Percentiles rank a stretch among this genome's conserved stretches.
phyloP scores from a whole-genome alignment of 1,140 invertebrate species.

The Drosophila eugracilis region DNA sequence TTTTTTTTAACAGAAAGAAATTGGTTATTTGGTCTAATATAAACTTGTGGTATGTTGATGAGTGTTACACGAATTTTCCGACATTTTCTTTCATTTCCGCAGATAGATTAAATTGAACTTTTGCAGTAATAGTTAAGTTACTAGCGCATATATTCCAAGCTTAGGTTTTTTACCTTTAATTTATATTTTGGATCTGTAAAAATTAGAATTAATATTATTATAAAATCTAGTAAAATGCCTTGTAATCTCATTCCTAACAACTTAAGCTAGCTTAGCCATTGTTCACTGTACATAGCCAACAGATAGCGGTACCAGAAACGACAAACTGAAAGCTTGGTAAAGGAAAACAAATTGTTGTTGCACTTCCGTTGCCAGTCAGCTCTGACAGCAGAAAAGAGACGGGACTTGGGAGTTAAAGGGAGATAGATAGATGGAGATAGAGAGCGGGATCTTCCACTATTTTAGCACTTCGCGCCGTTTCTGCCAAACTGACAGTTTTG shows the following conservation, averaged over 20 bases:
- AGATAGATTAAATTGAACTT: conserved; percentile 20
- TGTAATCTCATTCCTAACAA: too few species aligned
- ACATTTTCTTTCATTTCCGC: conserved; percentile 56
- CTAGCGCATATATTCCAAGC: too few species aligned
- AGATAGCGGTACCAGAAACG: conserved; percentile 32
- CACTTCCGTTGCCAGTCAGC: conserved; percentile 57
- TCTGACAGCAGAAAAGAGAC: conserved; percentile 46
- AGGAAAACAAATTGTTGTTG: conserved; percentile 65
- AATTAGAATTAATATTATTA: too few species aligned
- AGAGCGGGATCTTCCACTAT: conserved; percentile 53
- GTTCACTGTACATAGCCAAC: conserved; percentile 26
- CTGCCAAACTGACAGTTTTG: conserved; percentile 68
- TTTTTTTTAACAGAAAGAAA: conserved; percentile 18
- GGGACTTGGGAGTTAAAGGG: conserved; percentile 7
- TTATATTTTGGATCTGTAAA: too few species aligned
- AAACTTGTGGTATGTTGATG: conserved; percentile 17
- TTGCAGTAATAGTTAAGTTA: conserved; percentile 1
- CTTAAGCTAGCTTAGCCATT: neutral
- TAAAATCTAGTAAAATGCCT: too few species aligned
- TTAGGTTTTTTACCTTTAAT: too few species aligned
- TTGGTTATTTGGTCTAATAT: neutral
- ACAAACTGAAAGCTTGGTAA: conserved; percentile 41
- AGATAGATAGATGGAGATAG: conserved; percentile 31
- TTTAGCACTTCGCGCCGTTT: conserved; percentile 39
- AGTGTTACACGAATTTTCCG: conserved; percentile 53